A percentile compares a stretch with the other conserved stretches of the same genome.
These are phyloP conservation scores for Casuarius casuarius DNA, from an alignment of 2,113 vertebrate species.

Conservation along the genomic window DNA sequence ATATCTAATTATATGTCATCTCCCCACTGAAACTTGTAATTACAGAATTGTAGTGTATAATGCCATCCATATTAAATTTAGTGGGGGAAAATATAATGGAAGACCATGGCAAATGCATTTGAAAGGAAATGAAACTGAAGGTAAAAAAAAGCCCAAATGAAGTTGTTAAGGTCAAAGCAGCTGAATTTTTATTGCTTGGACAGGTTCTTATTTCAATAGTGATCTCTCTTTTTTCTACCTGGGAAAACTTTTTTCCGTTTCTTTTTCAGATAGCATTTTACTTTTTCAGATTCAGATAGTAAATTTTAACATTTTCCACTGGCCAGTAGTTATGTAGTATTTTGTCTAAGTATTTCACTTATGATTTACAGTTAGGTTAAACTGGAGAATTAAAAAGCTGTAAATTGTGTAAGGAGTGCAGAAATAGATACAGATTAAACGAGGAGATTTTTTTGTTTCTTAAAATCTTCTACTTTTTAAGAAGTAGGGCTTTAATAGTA, in stretches of 20 bases:
- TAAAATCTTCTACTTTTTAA: neutral
- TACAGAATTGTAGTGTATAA: slow-evolving; percentile 39
- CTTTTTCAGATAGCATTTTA: neutral
- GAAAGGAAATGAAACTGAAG: neutral
- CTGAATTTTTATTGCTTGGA: neutral
- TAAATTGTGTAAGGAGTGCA: neutral
- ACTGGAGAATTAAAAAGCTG: neutral
- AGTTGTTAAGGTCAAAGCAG: neutral
- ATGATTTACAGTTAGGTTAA: slow-evolving; percentile 15
- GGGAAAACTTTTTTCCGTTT: neutral
- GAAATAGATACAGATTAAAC: slow-evolving; percentile 33
- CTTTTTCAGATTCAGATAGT: neutral
- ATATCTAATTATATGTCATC: slow-evolving; percentile 45
- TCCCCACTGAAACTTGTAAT: slow-evolving; percentile 57
- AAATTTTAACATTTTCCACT: neutral
- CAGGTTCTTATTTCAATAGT: neutral
- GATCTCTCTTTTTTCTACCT: neutral
- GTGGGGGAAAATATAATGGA: neutral
- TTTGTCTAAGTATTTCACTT: slow-evolving; percentile 43
- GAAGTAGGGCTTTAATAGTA: neutral
- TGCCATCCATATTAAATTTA: slow-evolving; percentile 16
- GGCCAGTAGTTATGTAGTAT: neutral
- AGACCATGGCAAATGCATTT: neutral
- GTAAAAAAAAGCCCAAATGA: neutral
- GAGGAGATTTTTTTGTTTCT: slow-evolving; percentile 8